Base-by-base conservation (phyloP, 64 coral and sea anemone species). In the Pachyseris speciosa region DNA sequence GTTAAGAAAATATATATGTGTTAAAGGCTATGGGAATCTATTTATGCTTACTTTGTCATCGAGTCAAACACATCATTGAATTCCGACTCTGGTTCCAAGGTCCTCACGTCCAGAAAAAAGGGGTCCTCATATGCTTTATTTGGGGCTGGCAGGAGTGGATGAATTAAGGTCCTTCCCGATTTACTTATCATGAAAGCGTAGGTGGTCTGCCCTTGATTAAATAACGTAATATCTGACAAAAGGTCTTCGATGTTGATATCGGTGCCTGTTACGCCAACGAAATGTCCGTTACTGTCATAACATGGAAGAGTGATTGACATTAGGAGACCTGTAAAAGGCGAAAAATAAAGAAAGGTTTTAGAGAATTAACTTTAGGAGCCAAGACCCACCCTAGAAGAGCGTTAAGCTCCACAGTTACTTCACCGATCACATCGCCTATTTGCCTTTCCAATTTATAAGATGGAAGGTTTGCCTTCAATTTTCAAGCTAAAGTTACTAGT, bases 141-240 rank as follows among this genome's bases (percentile, higher is more conserved):
- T 0, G 91, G 91, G 15, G 41, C 44, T 86, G 91, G 91, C 65
- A 93, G 31, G 44, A 93, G 74, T 47, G 91, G 91, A 60, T 93
- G 91, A 38, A 93, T 65, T 36, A 93, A 27, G 9, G 91, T 93
- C 37, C 83, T 75, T 28, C 91, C 91, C 5, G 55, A 75, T 49
- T 48, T 93, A 25, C 72, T 84, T 4, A 64, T 74, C 25, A 93
- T 34, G 68, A 80, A 93, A 4, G 91, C 91, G 50, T 87, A 93
- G 0, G 83, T 63, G 15, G 38, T 42, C 30, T 87, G 83, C 1
- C 91, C 91, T 87, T 93, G 83, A 49, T 85, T 93, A 48, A 93
- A 93, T 43, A 86, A 87, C 29, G 83, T 79, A 27, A 92, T 72
- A 17, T 92, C 90, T 15, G 90, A 80, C 9, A 74, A 17, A 16